phyloP scores from a whole-genome alignment of 2,888 invertebrate species.

The Tipula lateralis region DNA sequence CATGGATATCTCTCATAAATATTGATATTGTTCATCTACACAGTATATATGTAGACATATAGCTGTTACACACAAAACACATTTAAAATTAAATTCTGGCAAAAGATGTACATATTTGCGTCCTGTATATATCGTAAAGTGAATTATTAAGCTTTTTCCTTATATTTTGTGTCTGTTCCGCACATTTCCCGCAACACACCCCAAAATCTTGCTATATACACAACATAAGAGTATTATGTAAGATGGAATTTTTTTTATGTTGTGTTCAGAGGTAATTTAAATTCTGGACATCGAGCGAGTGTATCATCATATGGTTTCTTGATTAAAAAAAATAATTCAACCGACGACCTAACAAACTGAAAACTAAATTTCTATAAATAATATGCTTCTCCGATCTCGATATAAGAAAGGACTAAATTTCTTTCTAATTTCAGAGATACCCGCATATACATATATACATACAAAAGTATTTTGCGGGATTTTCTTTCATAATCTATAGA shows the following conservation, averaged over 20 bases:
- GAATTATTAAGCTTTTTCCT: neutral
- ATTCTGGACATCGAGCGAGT: neutral
- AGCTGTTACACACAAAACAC: neutral
- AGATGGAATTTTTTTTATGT: neutral
- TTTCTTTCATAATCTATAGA: neutral
- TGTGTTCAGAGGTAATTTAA: neutral
- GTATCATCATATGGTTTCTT: neutral
- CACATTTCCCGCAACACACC: neutral
- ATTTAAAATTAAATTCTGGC: neutral
- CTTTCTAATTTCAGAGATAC: neutral
- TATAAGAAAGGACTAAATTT: neutral
- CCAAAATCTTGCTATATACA: neutral
- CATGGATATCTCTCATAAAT: neutral
- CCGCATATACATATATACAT: too few relatives aligned
- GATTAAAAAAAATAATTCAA: constrained; percentile 4
- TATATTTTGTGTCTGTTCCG: neutral
- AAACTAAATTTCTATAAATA: neutral
- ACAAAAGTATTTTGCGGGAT: neutral
- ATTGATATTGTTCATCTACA: neutral
- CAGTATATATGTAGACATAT: neutral
- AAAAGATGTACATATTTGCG: neutral
- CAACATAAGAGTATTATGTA: neutral
- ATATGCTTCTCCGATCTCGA: neutral
- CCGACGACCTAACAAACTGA: neutral
- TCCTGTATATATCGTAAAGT: neutral